Percentiles rank a stretch among this genome's conserved stretches.
Evolutionary conservation across 2,888 invertebrate genomes (phyloP).

Genomic region (Dolomedes plantarius): DNA sequence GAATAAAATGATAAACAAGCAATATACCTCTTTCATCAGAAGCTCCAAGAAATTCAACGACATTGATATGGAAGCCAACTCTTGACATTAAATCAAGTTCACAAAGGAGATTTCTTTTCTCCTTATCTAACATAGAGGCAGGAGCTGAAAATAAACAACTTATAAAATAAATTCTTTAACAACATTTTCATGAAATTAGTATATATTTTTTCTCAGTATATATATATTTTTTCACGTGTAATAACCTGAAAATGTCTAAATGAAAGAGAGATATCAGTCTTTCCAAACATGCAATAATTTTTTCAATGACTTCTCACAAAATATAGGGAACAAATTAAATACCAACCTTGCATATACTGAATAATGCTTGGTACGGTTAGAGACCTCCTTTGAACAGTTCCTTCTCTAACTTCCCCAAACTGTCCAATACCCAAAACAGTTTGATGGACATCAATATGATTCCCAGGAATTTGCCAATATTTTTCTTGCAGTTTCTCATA

Average conservation of each 20-base stretch:
- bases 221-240: too few relatives aligned
- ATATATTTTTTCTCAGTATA: too few relatives aligned
- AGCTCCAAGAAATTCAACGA: constrained; percentile 86
- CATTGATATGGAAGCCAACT: constrained; percentile 83
- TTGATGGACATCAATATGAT: constrained; percentile 83
- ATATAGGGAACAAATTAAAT: too few relatives aligned
- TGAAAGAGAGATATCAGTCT: too few relatives aligned
- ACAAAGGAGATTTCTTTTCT: constrained; percentile 78
- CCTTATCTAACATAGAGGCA: constrained; percentile 69
- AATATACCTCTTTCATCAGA: constrained; percentile 83
- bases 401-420: constrained; percentile 87
- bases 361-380: constrained; percentile 80
- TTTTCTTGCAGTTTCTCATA: constrained; percentile 86
- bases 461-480: constrained; percentile 85
- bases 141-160: constrained; percentile 55
- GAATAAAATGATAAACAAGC: too few relatives aligned
- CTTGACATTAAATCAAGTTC: constrained; percentile 85
- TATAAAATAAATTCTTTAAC: background rate
- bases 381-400: constrained; percentile 82
- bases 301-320: too few relatives aligned
- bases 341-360: constrained; percentile 80
- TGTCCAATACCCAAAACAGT: constrained; percentile 85
- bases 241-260: too few relatives aligned
- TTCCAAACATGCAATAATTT: too few relatives aligned
- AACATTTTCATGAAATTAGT: too few relatives aligned